These are phyloP conservation scores for Grammomys surdaster DNA, from an alignment of 2,113 vertebrate genomes.

Conservation along the genomic window DNA sequence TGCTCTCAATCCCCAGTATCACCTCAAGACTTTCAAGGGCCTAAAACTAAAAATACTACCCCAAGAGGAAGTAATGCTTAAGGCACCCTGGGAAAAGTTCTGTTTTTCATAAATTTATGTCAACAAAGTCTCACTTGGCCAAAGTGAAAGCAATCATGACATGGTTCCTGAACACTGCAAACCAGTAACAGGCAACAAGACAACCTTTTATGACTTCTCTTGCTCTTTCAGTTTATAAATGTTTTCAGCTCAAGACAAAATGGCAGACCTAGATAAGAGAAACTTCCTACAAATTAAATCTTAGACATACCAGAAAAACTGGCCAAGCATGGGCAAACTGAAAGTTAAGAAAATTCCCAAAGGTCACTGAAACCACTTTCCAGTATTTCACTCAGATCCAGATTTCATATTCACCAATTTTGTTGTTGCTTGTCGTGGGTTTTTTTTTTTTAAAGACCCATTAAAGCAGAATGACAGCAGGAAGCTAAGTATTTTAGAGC, in stretches of 20 bases:
- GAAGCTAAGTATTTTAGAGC: background rate
- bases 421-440: too few relatives aligned
- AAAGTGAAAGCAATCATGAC: conserved; percentile 21
- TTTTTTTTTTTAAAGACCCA: background rate
- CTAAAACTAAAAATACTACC: background rate
- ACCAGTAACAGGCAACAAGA: background rate
- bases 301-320: conserved; percentile 22
- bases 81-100: background rate
- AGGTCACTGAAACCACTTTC: conserved; percentile 11
- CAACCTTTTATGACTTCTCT: background rate
- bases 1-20: background rate
- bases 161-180: background rate
- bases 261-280: conserved; percentile 4
- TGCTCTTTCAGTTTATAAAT: background rate
- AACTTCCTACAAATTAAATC: conserved; percentile 6
- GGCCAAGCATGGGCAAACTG: background rate
- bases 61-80: background rate
- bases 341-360: conserved; percentile 33
- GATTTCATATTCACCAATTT: conserved; percentile 1
- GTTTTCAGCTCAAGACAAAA: conserved; percentile 31
- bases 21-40: background rate
- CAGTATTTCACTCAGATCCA: conserved; percentile 7
- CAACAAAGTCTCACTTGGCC: background rate
- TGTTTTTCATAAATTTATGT: background rate
- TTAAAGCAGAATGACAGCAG: background rate